Percentiles rank a stretch among this genome's conserved stretches.
Conservation (phyloP, 1,140 invertebrate species). For the Macrosteles quadrilineatus region DNA sequence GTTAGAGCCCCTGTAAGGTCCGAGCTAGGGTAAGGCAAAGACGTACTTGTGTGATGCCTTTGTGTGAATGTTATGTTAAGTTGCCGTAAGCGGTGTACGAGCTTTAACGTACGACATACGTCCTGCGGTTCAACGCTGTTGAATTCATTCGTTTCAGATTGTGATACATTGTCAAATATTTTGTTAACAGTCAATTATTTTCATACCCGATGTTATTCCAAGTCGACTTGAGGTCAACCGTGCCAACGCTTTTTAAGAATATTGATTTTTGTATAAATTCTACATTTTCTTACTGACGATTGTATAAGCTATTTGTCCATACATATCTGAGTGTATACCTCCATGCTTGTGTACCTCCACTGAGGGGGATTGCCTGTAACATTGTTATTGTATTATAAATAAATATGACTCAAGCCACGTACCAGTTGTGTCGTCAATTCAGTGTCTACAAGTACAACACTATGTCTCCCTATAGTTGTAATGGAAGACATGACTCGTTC, state of each 20-base stretch:
- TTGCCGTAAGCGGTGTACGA: neutral
- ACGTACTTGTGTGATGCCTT: neutral
- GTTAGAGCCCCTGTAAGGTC: constrained; percentile 6
- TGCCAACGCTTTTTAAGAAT: constrained; percentile 30
- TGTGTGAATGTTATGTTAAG: constrained; percentile 17
- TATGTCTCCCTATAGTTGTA: neutral
- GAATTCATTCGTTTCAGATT: constrained; percentile 23
- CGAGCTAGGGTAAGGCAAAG: constrained; percentile 26
- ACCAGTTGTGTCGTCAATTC: neutral
- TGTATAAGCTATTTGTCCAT: constrained; percentile 26
- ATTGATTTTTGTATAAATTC: constrained; percentile 31
- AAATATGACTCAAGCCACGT: constrained; percentile 17
- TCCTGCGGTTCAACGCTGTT: constrained; percentile 19
- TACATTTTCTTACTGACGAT: constrained; percentile 27
- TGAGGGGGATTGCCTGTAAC: constrained; percentile 7
- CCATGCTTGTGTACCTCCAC: neutral
- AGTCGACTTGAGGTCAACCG: constrained; percentile 13
- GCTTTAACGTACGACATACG: constrained; percentile 19
- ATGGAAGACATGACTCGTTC: neutral
- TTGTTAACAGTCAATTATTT: constrained; percentile 31
- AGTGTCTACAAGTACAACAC: neutral
- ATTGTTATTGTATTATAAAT: constrained; percentile 28
- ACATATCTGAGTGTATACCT: constrained; percentile 29
- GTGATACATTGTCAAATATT: constrained; percentile 26
- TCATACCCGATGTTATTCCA: neutral